phyloP scores from a whole-genome alignment of 2,888 invertebrate genomes.

The Cryptus viduatorius region DNA sequence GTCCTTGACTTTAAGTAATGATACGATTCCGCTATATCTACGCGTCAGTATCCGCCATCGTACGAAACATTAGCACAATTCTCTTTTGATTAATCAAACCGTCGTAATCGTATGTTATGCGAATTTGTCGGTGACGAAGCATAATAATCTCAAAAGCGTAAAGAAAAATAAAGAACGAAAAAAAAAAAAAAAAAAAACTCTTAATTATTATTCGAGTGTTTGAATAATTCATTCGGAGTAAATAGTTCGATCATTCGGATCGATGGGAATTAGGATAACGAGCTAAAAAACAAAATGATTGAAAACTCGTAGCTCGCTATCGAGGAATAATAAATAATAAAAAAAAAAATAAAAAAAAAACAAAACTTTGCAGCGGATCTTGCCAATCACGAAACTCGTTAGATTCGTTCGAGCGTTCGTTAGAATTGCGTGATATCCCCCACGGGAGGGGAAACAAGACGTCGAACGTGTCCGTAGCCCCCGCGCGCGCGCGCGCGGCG shows the following conservation, averaged over 20 bases:
- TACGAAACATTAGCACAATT: conserved; percentile 41
- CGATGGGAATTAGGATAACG: conserved; percentile 35
- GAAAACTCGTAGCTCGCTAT: conserved; percentile 14
- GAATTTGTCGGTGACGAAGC: conserved; percentile 28
- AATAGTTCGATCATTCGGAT: conserved; percentile 31
- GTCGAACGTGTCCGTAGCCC: conserved; percentile 36
- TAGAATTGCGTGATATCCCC: conserved; percentile 37
- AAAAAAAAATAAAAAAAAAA: background rate
- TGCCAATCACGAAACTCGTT: conserved; percentile 10
- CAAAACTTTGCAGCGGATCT: background rate
- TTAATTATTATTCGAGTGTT: conserved; percentile 43
- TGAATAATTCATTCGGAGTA: conserved; percentile 50
- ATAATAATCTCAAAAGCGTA: conserved; percentile 3
- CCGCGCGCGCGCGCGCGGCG: background rate
- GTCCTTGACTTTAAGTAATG: conserved; percentile 62
- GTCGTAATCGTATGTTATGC: conserved; percentile 14
- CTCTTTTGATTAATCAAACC: conserved; percentile 51
- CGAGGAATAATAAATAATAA: conserved; percentile 8
- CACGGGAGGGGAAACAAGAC: conserved; percentile 24
- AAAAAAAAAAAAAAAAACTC: conserved; percentile 48
- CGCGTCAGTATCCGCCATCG: conserved; percentile 12
- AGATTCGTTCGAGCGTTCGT: conserved; percentile 22
- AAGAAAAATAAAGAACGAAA: conserved; percentile 22
- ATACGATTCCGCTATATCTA: conserved; percentile 42
- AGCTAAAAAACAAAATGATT: conserved; percentile 17